Evolutionary conservation across 2,888 invertebrate genomes (phyloP).

Genomic region (Rhingia rostrata): DNA sequence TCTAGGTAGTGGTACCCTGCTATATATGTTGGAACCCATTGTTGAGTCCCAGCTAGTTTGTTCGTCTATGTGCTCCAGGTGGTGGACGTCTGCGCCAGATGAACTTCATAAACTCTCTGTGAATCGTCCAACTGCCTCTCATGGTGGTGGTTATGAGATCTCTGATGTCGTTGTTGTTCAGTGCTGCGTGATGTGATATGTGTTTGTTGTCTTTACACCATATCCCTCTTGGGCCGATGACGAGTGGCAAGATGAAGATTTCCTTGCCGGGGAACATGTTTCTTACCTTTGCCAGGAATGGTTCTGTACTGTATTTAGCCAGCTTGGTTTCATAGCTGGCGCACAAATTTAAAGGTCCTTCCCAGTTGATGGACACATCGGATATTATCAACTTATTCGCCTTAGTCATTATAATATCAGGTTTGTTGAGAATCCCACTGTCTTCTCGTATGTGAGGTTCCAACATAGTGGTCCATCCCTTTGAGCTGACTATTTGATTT

Average conservation of each 20-base stretch:
- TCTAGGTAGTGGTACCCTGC: too few species aligned
- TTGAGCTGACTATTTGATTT: background rate
- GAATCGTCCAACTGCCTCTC: constrained; percentile 1
- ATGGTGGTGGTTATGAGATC: constrained; percentile 6
- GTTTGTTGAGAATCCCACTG: background rate
- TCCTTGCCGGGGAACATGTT: background rate
- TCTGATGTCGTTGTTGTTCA: background rate
- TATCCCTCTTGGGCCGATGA: background rate
- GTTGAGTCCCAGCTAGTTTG: too few species aligned
- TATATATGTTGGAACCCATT: too few species aligned
- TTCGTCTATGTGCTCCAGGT: background rate
- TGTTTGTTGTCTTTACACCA: background rate
- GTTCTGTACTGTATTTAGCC: background rate
- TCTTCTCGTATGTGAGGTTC: constrained; percentile 3
- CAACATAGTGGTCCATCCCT: background rate
- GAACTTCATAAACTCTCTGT: constrained; percentile 20
- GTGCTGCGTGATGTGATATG: background rate
- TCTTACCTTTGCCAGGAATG: background rate
- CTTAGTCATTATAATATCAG: constrained; percentile 2
- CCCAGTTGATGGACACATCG: constrained; percentile 8
- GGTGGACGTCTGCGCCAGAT: constrained; percentile 5
- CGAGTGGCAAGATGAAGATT: background rate
- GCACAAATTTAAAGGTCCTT: constrained; percentile 3
- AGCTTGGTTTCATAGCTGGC: background rate
- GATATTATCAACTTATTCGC: background rate